A percentile compares a stretch with the other conserved stretches of the same genome.
Conservation (phyloP, 2,113 vertebrate species). For the Calidris pygmaea region DNA sequence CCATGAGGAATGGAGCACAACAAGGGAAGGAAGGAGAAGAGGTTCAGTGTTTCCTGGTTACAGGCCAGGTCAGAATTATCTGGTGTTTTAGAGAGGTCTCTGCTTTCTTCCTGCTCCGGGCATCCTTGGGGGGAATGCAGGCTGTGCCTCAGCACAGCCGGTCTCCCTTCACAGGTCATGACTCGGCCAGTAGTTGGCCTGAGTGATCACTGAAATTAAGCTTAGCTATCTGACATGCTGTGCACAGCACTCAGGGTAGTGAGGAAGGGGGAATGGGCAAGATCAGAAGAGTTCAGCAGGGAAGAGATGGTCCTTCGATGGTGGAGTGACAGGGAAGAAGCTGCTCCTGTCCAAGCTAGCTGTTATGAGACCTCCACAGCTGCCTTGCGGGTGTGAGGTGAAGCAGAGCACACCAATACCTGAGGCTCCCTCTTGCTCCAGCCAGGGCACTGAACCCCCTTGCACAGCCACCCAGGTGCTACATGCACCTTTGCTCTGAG, state of each 20-base stretch:
- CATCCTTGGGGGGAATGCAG: background rate
- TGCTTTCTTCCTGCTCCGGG: background rate
- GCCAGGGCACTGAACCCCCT: background rate
- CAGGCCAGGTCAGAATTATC: background rate
- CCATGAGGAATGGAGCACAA: background rate
- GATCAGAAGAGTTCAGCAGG: background rate
- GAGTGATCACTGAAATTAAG: background rate
- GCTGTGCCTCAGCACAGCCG: background rate
- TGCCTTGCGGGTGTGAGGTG: rapidly evolving
- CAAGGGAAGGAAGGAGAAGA: background rate
- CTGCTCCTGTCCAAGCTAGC: background rate
- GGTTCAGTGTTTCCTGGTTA: background rate
- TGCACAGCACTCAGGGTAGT: background rate
- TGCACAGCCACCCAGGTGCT: background rate
- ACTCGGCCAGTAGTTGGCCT: background rate
- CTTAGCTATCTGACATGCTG: background rate
- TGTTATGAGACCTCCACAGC: background rate
- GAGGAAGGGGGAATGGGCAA: background rate
- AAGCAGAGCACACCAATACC: background rate
- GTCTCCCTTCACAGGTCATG: background rate
- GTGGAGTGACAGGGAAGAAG: background rate
- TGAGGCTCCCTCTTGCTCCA: background rate
- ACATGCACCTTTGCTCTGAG: background rate
- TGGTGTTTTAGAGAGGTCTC: background rate
- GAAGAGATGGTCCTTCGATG: background rate